Conservation (phyloP, 2,797 vertebrate genomes). For the Cheirogaleus major region DNA sequence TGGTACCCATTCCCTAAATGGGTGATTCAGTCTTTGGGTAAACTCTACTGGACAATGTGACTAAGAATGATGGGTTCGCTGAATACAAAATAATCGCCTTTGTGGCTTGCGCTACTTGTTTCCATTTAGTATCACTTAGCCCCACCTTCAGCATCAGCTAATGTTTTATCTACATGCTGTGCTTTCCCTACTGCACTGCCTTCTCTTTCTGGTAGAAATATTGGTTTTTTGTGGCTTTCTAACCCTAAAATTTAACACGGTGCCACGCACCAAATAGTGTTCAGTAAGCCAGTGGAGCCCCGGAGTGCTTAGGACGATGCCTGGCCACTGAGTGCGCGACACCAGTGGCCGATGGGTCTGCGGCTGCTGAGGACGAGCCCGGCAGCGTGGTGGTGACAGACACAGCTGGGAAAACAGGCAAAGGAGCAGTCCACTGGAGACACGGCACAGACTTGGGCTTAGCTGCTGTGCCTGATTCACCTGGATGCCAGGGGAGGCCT, state of each 20-base stretch:
- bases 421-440: not conserved
- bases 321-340: not conserved
- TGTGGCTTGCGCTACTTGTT: not conserved
- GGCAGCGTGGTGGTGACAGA: not conserved
- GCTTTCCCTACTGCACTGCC: too few species aligned
- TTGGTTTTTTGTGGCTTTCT: not conserved
- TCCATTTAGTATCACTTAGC: not conserved
- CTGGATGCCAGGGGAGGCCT: not conserved
- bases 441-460: not conserved
- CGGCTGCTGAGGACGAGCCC: not conserved
- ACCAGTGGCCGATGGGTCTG: rapidly evolving
- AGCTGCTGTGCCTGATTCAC: not conserved
- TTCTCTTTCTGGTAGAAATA: not conserved
- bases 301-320: rapidly evolving
- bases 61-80: not conserved
- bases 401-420: slow-evolving; percentile 41
- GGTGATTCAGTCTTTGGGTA: not conserved
- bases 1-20: not conserved
- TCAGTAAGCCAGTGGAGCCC: not conserved
- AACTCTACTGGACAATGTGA: not conserved
- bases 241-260: not conserved
- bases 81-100: not conserved
- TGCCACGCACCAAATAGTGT: not conserved
- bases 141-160: not conserved
- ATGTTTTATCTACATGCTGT: rapidly evolving